phyloP scores from a whole-genome alignment of 1,140 invertebrate genomes.

The Parapsyche elsis region DNA sequence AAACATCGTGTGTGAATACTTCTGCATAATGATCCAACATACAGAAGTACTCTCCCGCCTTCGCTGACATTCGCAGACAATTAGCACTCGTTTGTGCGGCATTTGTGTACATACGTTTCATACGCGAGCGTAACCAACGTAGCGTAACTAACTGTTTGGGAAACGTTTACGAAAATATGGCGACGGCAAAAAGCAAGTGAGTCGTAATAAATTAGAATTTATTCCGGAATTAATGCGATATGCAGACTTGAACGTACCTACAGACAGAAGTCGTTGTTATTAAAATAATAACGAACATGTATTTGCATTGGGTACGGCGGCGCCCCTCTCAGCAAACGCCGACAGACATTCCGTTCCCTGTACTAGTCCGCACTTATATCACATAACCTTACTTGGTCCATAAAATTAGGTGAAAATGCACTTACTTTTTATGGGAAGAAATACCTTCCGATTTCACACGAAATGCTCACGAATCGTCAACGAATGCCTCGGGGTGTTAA shows the following conservation, averaged over 20 bases:
- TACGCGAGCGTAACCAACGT: neutral
- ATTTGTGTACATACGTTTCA: neutral
- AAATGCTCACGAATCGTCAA: no score
- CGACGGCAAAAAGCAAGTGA: conserved; percentile 22
- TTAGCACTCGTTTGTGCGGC: neutral
- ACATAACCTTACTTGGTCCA: neutral
- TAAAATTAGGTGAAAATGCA: no score
- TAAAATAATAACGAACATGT: conserved; percentile 55
- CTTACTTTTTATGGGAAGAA: no score
- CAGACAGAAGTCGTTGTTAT: conserved; percentile 48
- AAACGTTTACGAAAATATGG: conserved; percentile 48
- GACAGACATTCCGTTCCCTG: conserved; percentile 39
- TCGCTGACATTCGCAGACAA: conserved; percentile 15
- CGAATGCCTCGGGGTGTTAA: no score
- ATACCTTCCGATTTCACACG: no score
- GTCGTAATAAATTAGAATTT: conserved; percentile 55
- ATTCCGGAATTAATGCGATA: conserved; percentile 54
- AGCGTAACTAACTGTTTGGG: conserved; percentile 35
- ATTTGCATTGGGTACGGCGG: conserved; percentile 52
- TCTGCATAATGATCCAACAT: neutral
- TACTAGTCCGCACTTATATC: neutral
- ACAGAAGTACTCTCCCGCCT: neutral
- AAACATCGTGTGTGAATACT: neutral
- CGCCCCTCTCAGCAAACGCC: conserved; percentile 38
- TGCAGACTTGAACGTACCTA: conserved; percentile 47